phyloP scores from a whole-genome alignment of 2,888 invertebrate species.

The Lasioglossum leucozonium region DNA sequence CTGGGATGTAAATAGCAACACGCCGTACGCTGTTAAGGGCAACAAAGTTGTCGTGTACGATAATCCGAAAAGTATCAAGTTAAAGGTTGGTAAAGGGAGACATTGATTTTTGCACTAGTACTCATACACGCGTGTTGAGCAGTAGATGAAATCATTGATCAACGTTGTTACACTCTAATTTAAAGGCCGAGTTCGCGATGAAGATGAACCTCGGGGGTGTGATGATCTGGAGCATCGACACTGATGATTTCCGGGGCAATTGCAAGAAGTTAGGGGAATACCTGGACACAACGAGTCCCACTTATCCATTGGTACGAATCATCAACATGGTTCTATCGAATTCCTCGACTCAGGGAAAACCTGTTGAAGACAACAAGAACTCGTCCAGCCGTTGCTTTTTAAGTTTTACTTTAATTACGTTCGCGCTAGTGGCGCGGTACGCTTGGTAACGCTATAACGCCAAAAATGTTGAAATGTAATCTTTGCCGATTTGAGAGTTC shows the following conservation, averaged over 20 bases:
- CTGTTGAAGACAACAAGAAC: background rate
- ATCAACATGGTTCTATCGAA: constrained; percentile 89
- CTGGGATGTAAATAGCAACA: constrained; percentile 89
- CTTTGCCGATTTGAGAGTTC: constrained; percentile 9
- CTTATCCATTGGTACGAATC: constrained; percentile 90
- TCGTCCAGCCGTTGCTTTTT: background rate
- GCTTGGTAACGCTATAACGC: background rate
- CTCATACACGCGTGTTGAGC: background rate
- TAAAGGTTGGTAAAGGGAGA: constrained; percentile 87
- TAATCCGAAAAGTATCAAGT: constrained; percentile 89
- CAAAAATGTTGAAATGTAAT: constrained; percentile 11
- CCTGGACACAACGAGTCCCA: constrained; percentile 75
- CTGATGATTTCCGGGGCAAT: constrained; percentile 92
- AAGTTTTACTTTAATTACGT: constrained; percentile 3
- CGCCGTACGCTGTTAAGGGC: constrained; percentile 87
- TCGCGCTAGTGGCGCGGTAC: constrained; percentile 18
- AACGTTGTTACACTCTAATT: background rate
- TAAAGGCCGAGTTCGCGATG: constrained; percentile 72
- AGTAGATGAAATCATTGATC: background rate
- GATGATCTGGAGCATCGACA: constrained; percentile 96
- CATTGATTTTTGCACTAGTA: background rate
- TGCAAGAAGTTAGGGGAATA: constrained; percentile 84
- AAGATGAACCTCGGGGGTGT: constrained; percentile 88
- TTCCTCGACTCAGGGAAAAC: background rate
- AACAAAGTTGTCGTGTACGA: constrained; percentile 91